Conservation (phyloP, 1,140 invertebrate genomes). For the Eurosta solidaginis region DNA sequence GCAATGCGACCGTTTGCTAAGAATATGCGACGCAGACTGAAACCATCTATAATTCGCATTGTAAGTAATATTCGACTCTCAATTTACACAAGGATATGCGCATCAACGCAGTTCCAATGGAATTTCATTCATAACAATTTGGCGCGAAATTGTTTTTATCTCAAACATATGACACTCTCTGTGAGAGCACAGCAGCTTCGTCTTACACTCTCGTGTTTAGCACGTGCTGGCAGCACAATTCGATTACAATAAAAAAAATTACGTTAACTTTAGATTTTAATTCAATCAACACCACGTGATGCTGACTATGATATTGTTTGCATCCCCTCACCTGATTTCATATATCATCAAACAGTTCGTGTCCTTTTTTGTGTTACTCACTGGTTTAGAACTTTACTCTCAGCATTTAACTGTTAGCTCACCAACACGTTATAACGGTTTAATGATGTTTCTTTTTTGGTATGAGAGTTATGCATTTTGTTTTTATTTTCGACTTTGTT, state of each 20-base stretch:
- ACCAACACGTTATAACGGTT: neutral
- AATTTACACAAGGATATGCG: neutral
- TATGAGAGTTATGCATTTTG: neutral
- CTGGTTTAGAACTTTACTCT: neutral
- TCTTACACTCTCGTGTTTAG: neutral
- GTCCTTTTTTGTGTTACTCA: neutral
- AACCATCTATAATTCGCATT: neutral
- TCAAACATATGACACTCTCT: neutral
- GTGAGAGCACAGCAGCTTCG: neutral
- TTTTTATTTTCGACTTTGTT: neutral
- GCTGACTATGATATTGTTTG: neutral
- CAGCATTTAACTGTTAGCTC: neutral
- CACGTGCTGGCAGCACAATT: slow-evolving; percentile 29
- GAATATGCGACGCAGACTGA: neutral
- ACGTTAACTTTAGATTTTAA: slow-evolving; percentile 16
- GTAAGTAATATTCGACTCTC: neutral
- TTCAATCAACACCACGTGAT: slow-evolving; percentile 34
- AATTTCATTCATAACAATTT: slow-evolving; percentile 30
- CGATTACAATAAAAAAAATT: slow-evolving; percentile 33
- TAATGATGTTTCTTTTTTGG: neutral
- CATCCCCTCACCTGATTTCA: neutral
- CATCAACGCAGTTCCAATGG: neutral
- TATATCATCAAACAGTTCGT: neutral
- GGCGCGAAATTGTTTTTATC: neutral
- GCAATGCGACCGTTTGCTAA: neutral